phyloP scores from a whole-genome alignment of 2,888 invertebrate species.

The Gibbula magus region DNA sequence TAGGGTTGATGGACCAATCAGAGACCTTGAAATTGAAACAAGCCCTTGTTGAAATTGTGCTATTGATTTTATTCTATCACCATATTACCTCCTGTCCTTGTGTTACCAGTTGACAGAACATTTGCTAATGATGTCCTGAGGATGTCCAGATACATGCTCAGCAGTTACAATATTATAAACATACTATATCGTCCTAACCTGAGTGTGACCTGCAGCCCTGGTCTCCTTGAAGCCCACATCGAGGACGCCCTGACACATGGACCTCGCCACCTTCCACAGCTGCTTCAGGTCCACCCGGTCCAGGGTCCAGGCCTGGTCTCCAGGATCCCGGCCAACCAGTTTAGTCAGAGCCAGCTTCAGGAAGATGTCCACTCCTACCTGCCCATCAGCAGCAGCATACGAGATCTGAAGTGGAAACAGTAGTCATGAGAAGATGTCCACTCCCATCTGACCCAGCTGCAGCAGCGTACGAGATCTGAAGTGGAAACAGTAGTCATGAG shows the following conservation, averaged over 20 bases:
- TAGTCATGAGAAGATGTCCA: too few species aligned
- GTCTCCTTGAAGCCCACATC: not conserved
- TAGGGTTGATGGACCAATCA: too few species aligned
- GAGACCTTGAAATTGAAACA: too few species aligned
- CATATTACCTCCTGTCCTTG: too few species aligned
- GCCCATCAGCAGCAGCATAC: conserved; percentile 88
- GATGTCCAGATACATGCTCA: not conserved
- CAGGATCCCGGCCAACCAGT: conserved; percentile 39
- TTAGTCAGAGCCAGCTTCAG: conserved; percentile 57
- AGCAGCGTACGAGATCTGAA: too few species aligned
- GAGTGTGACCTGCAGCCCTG: not conserved
- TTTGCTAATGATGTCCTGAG: too few species aligned
- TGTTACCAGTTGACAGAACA: too few species aligned
- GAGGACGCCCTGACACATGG: not conserved
- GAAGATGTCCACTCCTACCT: conserved; percentile 83
- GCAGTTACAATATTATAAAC: not conserved
- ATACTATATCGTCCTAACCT: not conserved
- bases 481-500: too few species aligned
- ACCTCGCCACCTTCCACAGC: not conserved
- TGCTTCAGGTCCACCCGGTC: not conserved
- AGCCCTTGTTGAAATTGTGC: too few species aligned
- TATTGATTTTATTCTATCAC: too few species aligned
- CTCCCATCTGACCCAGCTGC: too few species aligned
- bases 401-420: conserved; percentile 64
- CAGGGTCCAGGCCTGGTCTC: not conserved